Evolutionary conservation across 35 echinoderm and acorn worm species (phyloP), one percentile per base, ranked within the genome.

Genomic region (Ophiothrix spiculata): DNA sequence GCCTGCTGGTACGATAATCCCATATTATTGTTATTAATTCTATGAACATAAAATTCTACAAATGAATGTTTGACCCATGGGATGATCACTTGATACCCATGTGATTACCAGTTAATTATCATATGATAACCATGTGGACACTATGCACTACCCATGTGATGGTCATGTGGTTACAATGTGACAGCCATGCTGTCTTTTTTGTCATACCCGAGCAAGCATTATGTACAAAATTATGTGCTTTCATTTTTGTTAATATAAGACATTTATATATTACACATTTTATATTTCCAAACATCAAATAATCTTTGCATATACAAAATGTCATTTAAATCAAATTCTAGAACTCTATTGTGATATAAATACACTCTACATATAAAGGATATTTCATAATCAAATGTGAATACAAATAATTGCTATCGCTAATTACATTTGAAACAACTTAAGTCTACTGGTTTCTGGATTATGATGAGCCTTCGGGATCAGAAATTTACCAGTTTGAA

Each of bases 241-340:
- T 69, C 29, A 25, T 6, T 49, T 49, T 2, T 25, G 60, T 25
- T 25, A 69, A 69, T 25, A 6, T 25, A 69, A 15, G 23, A 69
- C 60, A 69, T 12, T 69, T 25, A 69, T 69, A 69, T 12, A 2
- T 25, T 69, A 69, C 60, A 69, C 17, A 69, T 69, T 69, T 19
- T n/a, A n/a, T n/a, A 49, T 49, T 49, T 49, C 25, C 23, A 69
- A 69, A n/a, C 60, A 69, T n/a, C n/a, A n/a, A n/a, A n/a, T n/a
- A n/a, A 69, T 69, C 6, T 69, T 69, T 69, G 60, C 60, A 69
- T 69, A 69, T 69, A 69, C 60, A 69, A 69, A 69, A 15, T 69
- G 25, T 69, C 23, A 2, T 4, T 69, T 69, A 69, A 69, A 69
- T 69, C 29, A 69, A 69, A 28, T 28, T 25, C 29, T 69, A 4